Base-by-base conservation (phyloP, 2,113 vertebrate species). In the Prietella phreatophila region DNA sequence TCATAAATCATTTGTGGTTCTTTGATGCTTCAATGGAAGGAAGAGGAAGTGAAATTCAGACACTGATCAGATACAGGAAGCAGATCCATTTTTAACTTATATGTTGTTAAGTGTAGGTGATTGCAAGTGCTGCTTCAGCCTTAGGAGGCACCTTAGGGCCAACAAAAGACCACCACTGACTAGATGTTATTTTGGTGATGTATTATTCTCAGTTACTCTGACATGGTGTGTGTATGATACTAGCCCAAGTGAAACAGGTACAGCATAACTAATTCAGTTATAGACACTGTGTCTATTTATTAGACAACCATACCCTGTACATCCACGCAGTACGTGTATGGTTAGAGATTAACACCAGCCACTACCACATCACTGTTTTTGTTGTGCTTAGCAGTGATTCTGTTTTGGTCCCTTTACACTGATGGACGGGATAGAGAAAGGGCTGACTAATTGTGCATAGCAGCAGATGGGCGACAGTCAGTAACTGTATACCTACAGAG, bases 1-100 rank as follows among this genome's bases (percentile, higher is more conserved):
- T 85, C 89, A 90, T 86, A 67, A 86, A 88, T 84, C 80, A 86
- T 88, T 87, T 60, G 85, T 87, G 42, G 76, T n/a, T 80, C 76
- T 90, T 78, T 67, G 55, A 82, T n/a, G 65, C 42, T 84, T 82
- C 36, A 4, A 50, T 76, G 50, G 56, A 80, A 85, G 61, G 10
- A 87, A 79, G 89, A 89, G 89, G 83, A 89, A 89, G 89, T 87
- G 82, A 80, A 61, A 85, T 53, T 76, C 42, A 58, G 82, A n/a
- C 42, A 61, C 67, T 63, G 65, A 22, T 65, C 27, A 73, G 80
- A 75, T 73, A 86, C 81, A 80, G 81, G 87, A 90, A 90, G 58
- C 39, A 80, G 53, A 83, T 73, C 47, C 71, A 84, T 75, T 53
- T 88, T 67, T 56, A 19, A 84, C 79, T 39, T 27, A 56, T 50